These are phyloP conservation scores for Lycophotia porphyrea DNA, from an alignment of 2,888 invertebrate genomes.

Conservation along the genomic window DNA sequence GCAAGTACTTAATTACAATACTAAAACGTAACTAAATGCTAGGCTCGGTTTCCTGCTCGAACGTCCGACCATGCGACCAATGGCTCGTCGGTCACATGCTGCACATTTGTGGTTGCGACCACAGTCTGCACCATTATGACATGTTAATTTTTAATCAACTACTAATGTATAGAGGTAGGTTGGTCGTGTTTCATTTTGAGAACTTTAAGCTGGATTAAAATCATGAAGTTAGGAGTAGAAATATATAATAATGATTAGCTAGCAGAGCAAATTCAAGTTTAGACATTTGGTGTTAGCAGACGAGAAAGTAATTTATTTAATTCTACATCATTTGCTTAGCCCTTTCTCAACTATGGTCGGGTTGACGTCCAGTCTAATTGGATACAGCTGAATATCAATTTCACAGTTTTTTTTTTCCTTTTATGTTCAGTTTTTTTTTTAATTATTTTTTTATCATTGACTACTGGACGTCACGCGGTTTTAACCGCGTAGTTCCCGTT, in stretches of 20 bases:
- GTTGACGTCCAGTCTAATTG: neutral
- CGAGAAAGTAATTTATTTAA: neutral
- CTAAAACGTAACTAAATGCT: constrained; percentile 48
- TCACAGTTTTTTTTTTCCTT: too few species aligned
- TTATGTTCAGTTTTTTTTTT: too few species aligned
- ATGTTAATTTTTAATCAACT: constrained; percentile 61
- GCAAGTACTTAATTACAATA: constrained; percentile 4
- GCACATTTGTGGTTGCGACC: constrained; percentile 50
- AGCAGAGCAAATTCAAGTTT: neutral
- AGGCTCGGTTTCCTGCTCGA: constrained; percentile 27
- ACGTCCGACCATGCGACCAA: constrained; percentile 14
- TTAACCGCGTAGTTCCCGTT: too few species aligned
- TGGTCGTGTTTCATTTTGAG: constrained; percentile 11
- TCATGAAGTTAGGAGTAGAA: neutral
- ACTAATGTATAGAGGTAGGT: neutral
- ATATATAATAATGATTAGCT: neutral
- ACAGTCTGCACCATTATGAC: constrained; percentile 50
- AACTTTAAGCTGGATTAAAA: constrained; percentile 3
- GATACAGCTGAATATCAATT: neutral
- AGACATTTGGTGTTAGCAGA: neutral
- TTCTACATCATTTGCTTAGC: neutral
- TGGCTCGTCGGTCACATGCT: constrained; percentile 26
- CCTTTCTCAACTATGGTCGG: neutral
- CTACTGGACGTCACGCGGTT: too few species aligned
- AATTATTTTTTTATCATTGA: too few species aligned